Evolutionary conservation across 2,113 vertebrate species (phyloP), one percentile per base, ranked within the genome.

Genomic region (Spizaetus ornatus): DNA sequence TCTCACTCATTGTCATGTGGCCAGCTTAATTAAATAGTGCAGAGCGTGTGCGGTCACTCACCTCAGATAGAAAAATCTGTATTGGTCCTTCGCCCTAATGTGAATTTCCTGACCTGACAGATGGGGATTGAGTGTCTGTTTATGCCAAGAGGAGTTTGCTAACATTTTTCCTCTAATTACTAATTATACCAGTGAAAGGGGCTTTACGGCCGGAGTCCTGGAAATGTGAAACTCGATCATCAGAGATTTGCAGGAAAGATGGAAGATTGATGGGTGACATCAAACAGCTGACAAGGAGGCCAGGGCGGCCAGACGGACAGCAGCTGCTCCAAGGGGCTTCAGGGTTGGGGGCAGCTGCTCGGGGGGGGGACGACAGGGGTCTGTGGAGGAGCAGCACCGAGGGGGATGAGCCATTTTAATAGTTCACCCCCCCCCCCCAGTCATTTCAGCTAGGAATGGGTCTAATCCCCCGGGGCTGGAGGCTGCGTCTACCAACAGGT

Each of bases 61-160:
- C 79, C 96, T 90, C 96, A 83, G 73, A 90, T 5, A 82, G 69
- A 96, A 93, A 74, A 82, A 81, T 90, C 94, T 78, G 76, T 66
- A 74, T 20, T 65, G 67, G 79, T 82, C 31, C 77, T 96, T 96
- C 2, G 1, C 88, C 78, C 69, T 90, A 96, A 97, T 90, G 96
- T 85, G 90, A 97, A 98, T 97, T 98, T 97, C 96, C 96, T 97
- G 88, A 97, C 96, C 98, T 97, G 97, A 98, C 98, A 98, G 97
- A 97, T 98, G 98, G 94, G 97, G 98, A 99, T 98, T 98, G 98
- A 98, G 98, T 98, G 98, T 98, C 98, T 98, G 98, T 98, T 99
- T 99, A 98, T 97, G 97, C 96, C 96, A 89, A 93, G 92, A 93
- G 83, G 59, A 95, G 94, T 94, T 97, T 96, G 97, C 97, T 97